Evolutionary conservation across 2,113 vertebrate species (phyloP), one percentile per base, ranked within the genome.

Genomic region (Apistogramma diplotaenia): DNA sequence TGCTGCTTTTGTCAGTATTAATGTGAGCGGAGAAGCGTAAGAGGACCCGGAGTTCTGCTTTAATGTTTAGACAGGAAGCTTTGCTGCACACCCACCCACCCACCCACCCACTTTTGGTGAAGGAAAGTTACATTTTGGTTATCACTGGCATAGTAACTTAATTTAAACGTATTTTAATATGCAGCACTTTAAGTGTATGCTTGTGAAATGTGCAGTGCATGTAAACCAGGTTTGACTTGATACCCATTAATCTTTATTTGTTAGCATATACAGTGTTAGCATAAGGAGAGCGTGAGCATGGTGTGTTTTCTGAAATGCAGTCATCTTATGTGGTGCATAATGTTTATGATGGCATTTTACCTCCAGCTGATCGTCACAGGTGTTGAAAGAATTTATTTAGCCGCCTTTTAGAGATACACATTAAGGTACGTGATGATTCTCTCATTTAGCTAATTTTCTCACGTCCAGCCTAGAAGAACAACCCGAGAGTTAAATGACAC

Each of bases 291-390:
- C 35, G 16, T 62, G 35, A 23, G 60, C 0, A 62, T 62, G 0
- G n/a, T 62, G 33, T 23, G 33, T 40, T 62, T 40, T 62, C 59
- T 61, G 59, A 61, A 15, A 3, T 37, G 11, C 59, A 37, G 15
- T n/a, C 21, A 15, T 33, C 35, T 40, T 40, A 40, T 40, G 15
- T 35, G 4, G 1, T 40, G 0, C 40, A 25, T 62, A 40, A 40
- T 62, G 40, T 0, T 40, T 3, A 62, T 23, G n/a, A 40, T 40
- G 60, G 23, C n/a, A 23, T 16, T 40, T 40, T 9, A 0, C 5
- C 23, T 25, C 37, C 13, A 43, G 9, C 21, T 0, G 21, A 43
- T 25, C 3, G 60, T 25, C 7, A 1, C 35, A 62, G 7, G 13
- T 40, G 35, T 40, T 3, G 33, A 43, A 21, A 40, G n/a, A 62